Percentiles rank a stretch among this genome's conserved stretches.
These are phyloP conservation scores for Neocloeon triangulifer DNA, from an alignment of 1,140 invertebrate genomes.

Conservation along the genomic window DNA sequence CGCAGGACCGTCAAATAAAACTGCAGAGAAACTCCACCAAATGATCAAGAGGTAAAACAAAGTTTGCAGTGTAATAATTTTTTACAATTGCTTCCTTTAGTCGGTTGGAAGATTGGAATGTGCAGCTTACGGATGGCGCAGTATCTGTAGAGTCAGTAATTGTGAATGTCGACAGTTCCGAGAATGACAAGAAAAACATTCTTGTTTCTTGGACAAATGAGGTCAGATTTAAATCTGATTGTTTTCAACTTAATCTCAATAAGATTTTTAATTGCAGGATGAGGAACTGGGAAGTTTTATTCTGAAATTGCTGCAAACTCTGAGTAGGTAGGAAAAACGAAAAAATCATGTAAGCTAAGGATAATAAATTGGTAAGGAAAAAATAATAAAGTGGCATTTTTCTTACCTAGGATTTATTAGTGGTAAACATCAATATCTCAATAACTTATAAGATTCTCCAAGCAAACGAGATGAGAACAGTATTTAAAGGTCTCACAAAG, in stretches of 20 bases:
- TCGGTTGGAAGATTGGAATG: conserved; percentile 43
- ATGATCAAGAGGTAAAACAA: conserved; percentile 39
- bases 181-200: conserved; percentile 60
- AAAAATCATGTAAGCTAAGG: no score
- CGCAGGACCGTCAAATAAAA: conserved; percentile 44
- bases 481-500: no score
- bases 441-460: no score
- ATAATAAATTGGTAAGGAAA: conserved; percentile 1
- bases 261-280: no score
- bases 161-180: conserved; percentile 58
- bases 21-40: conserved; percentile 53
- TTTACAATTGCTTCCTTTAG: conserved; percentile 12
- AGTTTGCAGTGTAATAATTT: not conserved
- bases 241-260: no score
- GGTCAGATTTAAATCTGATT: no score
- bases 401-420: no score
- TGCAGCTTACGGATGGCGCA: conserved; percentile 54
- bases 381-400: no score
- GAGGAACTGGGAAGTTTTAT: conserved; percentile 83
- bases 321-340: no score
- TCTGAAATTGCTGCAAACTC: conserved; percentile 47
- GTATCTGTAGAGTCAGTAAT: conserved; percentile 74
- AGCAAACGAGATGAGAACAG: no score
- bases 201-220: conserved; percentile 93
- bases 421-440: no score